These are phyloP conservation scores for Sicus ferrugineus DNA, from an alignment of 2,888 invertebrate genomes.

Conservation along the genomic window DNA sequence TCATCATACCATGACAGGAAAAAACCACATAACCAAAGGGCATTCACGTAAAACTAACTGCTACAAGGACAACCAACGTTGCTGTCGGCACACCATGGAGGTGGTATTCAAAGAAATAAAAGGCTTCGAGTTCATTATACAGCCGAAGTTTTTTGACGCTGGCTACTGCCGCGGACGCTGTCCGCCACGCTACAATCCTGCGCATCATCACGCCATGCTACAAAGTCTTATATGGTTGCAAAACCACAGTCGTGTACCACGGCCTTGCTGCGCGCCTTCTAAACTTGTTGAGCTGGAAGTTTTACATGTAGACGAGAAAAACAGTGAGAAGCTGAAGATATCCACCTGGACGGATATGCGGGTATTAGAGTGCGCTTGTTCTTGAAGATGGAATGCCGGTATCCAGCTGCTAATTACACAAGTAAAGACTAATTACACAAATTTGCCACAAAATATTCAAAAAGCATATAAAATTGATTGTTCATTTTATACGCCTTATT, in stretches of 20 bases:
- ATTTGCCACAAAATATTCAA: too few species aligned
- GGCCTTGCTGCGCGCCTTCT: conserved; percentile 76
- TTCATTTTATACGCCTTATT: too few species aligned
- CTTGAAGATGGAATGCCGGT: too few species aligned
- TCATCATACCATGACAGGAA: neutral
- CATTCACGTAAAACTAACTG: conserved; percentile 63
- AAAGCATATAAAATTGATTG: too few species aligned
- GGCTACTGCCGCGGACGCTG: conserved; percentile 77
- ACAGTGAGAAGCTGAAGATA: conserved; percentile 70
- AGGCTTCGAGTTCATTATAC: conserved; percentile 72
- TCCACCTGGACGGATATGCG: conserved; percentile 76
- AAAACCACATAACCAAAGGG: neutral
- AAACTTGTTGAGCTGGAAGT: conserved; percentile 73
- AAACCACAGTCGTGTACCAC: conserved; percentile 66
- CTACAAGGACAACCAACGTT: conserved; percentile 67
- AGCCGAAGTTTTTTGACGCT: conserved; percentile 76
- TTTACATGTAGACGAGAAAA: conserved; percentile 72
- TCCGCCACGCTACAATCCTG: conserved; percentile 73
- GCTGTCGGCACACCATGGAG: conserved; percentile 73
- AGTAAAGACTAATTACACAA: too few species aligned
- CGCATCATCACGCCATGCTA: conserved; percentile 75
- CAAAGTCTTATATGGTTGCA: conserved; percentile 74
- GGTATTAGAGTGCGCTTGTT: conserved; percentile 77
- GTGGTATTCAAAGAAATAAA: conserved; percentile 73
- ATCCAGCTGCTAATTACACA: too few species aligned